Evolutionary conservation across 1,140 invertebrate species (phyloP).

Genomic region (Babylonia areolata): DNA sequence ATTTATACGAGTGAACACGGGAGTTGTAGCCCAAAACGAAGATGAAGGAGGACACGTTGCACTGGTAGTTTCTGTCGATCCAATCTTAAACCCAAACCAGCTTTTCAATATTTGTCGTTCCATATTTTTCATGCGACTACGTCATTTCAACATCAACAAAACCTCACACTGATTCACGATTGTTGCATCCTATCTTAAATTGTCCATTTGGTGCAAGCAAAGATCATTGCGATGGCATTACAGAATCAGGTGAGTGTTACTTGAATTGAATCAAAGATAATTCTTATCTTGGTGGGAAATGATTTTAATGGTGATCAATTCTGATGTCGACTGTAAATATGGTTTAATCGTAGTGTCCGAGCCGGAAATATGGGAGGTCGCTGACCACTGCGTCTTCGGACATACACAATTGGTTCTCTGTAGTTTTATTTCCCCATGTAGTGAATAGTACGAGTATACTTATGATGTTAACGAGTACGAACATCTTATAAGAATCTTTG

Average conservation of each 20-base stretch:
- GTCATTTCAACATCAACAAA: slow-evolving; percentile 30
- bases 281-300: no score
- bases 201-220: background rate
- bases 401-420: background rate
- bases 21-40: no score
- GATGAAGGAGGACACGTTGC: no score
- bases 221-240: slow-evolving; percentile 21
- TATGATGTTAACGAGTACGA: no score
- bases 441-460: background rate
- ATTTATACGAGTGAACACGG: no score
- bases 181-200: background rate
- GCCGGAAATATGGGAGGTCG: background rate
- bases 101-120: background rate
- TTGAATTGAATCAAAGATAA: background rate
- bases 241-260: slow-evolving; percentile 34
- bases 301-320: background rate
- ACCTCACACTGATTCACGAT: slow-evolving; percentile 13
- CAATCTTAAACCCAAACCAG: background rate
- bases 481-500: no score
- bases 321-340: background rate
- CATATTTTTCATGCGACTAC: slow-evolving; percentile 18
- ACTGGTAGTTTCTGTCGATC: background rate
- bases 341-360: background rate
- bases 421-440: background rate
- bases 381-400: background rate